Conservation (phyloP, 1,140 invertebrate genomes). For the Halotydeus destructor region DNA sequence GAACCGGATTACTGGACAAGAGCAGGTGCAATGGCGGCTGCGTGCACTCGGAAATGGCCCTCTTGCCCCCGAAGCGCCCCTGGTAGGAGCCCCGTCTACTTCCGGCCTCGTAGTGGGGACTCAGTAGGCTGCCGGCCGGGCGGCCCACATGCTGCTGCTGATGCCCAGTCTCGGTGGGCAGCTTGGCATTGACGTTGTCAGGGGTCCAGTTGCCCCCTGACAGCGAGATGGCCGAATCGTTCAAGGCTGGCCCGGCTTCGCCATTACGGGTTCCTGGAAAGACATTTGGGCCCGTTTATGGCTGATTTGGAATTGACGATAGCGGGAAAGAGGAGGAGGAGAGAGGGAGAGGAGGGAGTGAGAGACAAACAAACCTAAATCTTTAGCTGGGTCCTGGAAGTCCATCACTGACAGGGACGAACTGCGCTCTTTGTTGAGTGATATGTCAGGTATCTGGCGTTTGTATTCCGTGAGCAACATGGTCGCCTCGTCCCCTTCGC, state of each 20-base stretch:
- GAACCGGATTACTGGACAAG: not conserved
- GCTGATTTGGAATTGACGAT: not conserved
- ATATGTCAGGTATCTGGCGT: too few species aligned
- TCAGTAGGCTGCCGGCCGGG: too few species aligned
- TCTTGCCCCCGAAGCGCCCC: too few species aligned
- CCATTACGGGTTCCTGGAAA: constrained; percentile 1
- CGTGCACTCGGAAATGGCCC: too few species aligned
- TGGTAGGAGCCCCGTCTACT: too few species aligned
- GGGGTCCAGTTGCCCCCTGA: not conserved
- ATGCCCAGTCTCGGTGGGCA: too few species aligned
- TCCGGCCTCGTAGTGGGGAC: too few species aligned
- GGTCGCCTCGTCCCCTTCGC: too few species aligned
- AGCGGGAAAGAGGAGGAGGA: not conserved
- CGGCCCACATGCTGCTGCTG: constrained; percentile 4
- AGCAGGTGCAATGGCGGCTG: not conserved
- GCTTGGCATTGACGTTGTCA: not conserved
- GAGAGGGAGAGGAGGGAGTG: not conserved
- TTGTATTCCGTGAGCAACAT: too few species aligned
- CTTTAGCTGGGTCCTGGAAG: too few species aligned
- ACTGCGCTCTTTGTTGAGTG: too few species aligned
- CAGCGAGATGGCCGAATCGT: not conserved
- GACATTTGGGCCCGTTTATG: constrained; percentile 1
- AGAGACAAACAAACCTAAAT: constrained; percentile 10
- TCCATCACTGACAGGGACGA: too few species aligned
- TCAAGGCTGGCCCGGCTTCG: not conserved